phyloP scores from a whole-genome alignment of 2,113 vertebrate genomes.

The Paedocypris sp. region DNA sequence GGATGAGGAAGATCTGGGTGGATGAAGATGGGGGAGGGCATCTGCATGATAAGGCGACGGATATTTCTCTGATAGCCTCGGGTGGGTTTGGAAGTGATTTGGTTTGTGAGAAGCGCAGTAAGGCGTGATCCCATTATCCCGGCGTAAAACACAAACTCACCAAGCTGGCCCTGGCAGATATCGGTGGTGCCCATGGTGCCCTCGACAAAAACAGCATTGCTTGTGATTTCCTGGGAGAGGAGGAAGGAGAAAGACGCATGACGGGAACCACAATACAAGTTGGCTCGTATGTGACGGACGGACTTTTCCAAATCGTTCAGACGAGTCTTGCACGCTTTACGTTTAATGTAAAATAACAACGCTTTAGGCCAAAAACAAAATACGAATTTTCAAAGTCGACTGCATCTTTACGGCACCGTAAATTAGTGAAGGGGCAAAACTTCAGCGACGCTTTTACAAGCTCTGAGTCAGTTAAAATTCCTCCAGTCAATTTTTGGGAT shows the following conservation, averaged over 20 bases:
- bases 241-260: neutral
- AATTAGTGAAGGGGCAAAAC: no score
- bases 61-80: constrained; percentile 29
- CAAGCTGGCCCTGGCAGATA: constrained; percentile 70
- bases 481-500: no score
- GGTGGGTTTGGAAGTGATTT: constrained; percentile 20
- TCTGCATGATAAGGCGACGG: constrained; percentile 30
- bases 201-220: constrained; percentile 59
- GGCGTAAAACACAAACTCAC: constrained; percentile 46
- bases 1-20: constrained; percentile 10
- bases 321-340: no score
- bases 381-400: no score
- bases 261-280: no score
- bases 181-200: constrained; percentile 60
- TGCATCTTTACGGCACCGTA: no score
- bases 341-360: no score
- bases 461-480: no score
- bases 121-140: constrained; percentile 30
- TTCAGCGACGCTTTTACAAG: no score
- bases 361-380: no score
- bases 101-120: constrained; percentile 15
- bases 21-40: constrained; percentile 21
- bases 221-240: constrained; percentile 51
- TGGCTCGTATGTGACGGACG: no score
- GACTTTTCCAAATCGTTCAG: no score